Evolutionary conservation across 2,113 vertebrate genomes (phyloP), one percentile per base, ranked within the genome.

Genomic region (Syngnathus floridae): DNA sequence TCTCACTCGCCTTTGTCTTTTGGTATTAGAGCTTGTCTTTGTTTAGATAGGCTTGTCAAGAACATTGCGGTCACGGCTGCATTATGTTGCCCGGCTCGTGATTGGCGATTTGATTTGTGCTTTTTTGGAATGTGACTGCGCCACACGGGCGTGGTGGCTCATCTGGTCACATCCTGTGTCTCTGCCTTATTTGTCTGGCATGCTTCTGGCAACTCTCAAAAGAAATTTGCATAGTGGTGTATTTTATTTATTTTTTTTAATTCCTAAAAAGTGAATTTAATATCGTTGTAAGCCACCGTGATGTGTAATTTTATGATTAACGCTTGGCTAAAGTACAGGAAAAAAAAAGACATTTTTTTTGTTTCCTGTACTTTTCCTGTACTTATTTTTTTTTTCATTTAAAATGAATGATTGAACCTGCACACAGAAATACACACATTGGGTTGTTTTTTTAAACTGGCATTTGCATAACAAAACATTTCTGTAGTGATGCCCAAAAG

Each of bases 121-220:
- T 64, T 67, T 4, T 45, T 4, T 73, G 66, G 76, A 86, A 86
- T 84, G 82, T 72, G 51, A 72, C 74, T 45, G 52, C 69, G 61
- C 69, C 13, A 14, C 67, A 65, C 31, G 8, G 37, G 43, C 19
- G 31, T 10, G 48, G 21, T 79, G 76, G 82, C 65, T 83, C 81
- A 79, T 62, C 67, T 67, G 74, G 63, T 68, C 66, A 21, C 62
- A 82, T 82, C 70, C 81, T 70, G 75, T 74, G 36, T 70, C 73
- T 74, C 59, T 38, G 56, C 2, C 35, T 37, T 13, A 11, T 13
- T 11, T 54, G 4, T 2, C 9, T 22, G 51, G 35, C 36, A 37
- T n/a, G 56, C 35, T 31, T 31, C 26, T 31, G 26, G 26, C 1
- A 31, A 31, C 26, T 31, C 26, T 3, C 26, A 31, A 31, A 31